These are phyloP conservation scores for Trachemys scripta DNA, from an alignment of 2,113 vertebrate species.

Conservation along the genomic window DNA sequence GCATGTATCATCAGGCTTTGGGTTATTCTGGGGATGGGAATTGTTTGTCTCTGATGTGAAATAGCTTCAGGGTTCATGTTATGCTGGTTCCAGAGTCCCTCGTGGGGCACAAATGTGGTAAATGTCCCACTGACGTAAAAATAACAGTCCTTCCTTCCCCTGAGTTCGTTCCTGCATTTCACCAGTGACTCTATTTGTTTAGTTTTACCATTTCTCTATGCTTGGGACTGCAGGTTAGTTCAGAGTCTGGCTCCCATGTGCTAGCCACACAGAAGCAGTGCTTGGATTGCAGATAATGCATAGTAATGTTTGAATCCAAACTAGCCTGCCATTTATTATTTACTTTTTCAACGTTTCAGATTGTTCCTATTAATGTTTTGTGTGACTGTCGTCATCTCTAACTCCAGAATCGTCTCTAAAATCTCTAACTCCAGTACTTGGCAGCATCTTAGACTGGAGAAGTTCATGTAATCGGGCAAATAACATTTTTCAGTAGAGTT, in stretches of 20 bases:
- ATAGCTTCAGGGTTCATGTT: rapidly evolving
- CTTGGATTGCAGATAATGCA: neutral
- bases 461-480: neutral
- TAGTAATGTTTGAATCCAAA: rapidly evolving
- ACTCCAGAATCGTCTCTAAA: no score
- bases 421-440: rapidly evolving
- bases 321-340: neutral
- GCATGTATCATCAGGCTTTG: neutral
- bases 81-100: rapidly evolving
- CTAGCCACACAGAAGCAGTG: neutral
- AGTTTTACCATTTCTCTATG: rapidly evolving
- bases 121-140: rapidly evolving
- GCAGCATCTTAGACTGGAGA: neutral
- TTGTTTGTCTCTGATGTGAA: neutral
- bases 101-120: rapidly evolving
- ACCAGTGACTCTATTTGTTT: neutral
- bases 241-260: neutral
- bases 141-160: neutral
- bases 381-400: neutral
- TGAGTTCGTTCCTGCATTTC: neutral
- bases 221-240: rapidly evolving
- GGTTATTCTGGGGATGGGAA: neutral
- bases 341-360: no score
- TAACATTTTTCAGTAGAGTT: rapidly evolving
- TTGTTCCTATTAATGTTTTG: neutral